Base-by-base conservation (phyloP, 2,113 vertebrate genomes). In the Takifugu flavidus region DNA sequence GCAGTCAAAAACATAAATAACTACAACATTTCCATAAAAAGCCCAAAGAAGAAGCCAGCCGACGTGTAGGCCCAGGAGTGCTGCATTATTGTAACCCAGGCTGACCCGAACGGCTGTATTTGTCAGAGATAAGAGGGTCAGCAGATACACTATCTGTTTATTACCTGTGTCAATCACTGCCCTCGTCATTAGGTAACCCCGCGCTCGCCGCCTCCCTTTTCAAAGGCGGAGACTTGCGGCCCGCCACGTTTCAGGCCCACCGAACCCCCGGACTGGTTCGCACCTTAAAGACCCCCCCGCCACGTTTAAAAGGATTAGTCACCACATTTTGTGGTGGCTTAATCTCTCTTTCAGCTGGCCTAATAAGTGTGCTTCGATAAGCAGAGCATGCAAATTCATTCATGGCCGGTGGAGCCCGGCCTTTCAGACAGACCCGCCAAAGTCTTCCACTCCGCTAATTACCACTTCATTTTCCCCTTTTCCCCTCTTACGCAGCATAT, bases 271-370 rank as follows among this genome's bases (percentile, higher is more conserved):
- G 79, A 65, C 70, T 60, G 68, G 69, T 82, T 81, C 80, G 62
- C 86, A 91, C 90, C 91, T 91, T 89, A 84, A 87, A 88, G 83
- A 88, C 88, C 45, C 88, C 88, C 73, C 74, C 51, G 83, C 89
- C 90, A 89, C 87, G 79, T 92, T 90, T 92, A 92, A 92, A 92
- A 88, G 91, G 91, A 92, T 92, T 92, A 92, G 87, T 89, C 84
- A 87, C 88, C 86, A 90, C 88, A 89, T 91, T 92, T 92, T 92
- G 89, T 85, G 88, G 84, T 59, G 88, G 76, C 88, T 91, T 92
- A 92, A 92, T 92, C 89, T 90, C 84, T 90, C 89, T 92, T 92
- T 91, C 88, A 92, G 91, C 82, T 77, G 75, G 86, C 80, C 89
- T 90, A 92, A 91, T 92, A 92, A 92, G 88, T 86, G 89, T 71